Evolutionary conservation across 1,140 invertebrate genomes (phyloP).

Genomic region (Coenobita brevimanus): DNA sequence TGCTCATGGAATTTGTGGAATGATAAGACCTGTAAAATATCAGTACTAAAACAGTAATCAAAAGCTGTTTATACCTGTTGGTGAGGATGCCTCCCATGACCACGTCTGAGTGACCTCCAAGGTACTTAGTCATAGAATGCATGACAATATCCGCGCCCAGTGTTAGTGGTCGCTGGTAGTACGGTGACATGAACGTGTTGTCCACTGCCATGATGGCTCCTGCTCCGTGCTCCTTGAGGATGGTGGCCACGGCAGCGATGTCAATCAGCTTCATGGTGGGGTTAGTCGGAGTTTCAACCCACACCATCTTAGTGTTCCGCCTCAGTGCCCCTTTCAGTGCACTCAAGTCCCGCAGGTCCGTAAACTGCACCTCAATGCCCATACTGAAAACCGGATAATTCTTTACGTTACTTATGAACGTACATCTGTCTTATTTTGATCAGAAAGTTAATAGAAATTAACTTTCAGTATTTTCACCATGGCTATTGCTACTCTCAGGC

Average conservation of each 20-base stretch:
- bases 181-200: constrained; percentile 97
- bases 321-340: constrained; percentile 55
- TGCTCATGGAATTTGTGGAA: too few relatives aligned
- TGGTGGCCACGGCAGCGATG: constrained; percentile 83
- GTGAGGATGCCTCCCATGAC: constrained; percentile 94
- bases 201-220: constrained; percentile 92
- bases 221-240: constrained; percentile 77
- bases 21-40: too few relatives aligned
- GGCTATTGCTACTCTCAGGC: too few relatives aligned
- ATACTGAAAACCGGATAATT: constrained; percentile 75
- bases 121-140: constrained; percentile 98
- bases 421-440: background rate
- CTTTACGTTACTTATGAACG: too few relatives aligned
- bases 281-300: constrained; percentile 99
- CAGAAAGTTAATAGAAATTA: too few relatives aligned
- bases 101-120: constrained; percentile 98
- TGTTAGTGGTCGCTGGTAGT: constrained; percentile 92
- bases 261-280: constrained; percentile 94
- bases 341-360: constrained; percentile 80
- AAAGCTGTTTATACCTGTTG: too few relatives aligned
- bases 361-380: constrained; percentile 85
- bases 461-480: too few relatives aligned
- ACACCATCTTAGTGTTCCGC: constrained; percentile 77
- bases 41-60: too few relatives aligned
- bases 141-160: constrained; percentile 93